Conservation (phyloP, 2,797 vertebrate genomes). For the Trichosurus vulpecula region DNA sequence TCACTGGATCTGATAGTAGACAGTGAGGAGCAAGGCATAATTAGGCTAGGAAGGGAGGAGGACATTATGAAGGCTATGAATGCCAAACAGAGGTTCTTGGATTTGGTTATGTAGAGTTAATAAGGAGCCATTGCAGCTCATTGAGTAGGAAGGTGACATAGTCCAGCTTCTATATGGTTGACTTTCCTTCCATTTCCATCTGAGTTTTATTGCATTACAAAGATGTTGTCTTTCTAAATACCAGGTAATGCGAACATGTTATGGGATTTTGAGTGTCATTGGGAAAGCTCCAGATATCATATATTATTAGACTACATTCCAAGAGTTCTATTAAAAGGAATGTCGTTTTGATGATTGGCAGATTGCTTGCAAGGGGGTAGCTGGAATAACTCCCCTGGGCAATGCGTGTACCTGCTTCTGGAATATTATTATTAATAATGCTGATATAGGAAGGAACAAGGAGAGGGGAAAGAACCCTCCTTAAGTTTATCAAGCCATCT, state of each 20-base stretch:
- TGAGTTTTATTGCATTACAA: background rate
- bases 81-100: background rate
- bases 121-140: background rate
- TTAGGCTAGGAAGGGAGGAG: background rate
- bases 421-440: background rate
- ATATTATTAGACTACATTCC: background rate
- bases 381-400: background rate
- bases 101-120: background rate
- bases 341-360: background rate
- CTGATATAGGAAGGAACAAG: background rate
- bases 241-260: background rate
- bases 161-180: background rate
- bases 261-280: background rate
- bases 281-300: background rate
- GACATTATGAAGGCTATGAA: background rate
- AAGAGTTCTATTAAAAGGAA: background rate
- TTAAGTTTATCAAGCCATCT: background rate
- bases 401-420: background rate
- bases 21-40: background rate
- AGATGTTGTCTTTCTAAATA: background rate
- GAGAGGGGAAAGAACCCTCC: background rate
- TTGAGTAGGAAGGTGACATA: background rate
- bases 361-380: background rate
- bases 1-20: background rate
- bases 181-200: conserved; percentile 7